Percentiles rank a stretch among this genome's conserved stretches.
phyloP scores from a whole-genome alignment of 2,797 vertebrate species.

The Siniperca undulata region DNA sequence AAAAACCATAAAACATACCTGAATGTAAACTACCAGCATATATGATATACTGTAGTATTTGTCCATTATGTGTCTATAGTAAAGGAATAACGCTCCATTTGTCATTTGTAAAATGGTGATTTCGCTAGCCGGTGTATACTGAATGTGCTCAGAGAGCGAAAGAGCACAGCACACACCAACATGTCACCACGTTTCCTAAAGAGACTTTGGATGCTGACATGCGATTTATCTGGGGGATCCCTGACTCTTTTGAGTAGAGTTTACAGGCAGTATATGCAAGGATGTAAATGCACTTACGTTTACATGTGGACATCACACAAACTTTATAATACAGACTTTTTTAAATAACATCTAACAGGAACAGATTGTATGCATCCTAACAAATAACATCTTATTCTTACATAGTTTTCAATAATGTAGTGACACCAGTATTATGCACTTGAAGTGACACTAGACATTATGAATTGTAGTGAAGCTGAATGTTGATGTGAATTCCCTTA shows the following conservation, averaged over 20 bases:
- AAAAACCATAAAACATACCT: slow-evolving; percentile 54
- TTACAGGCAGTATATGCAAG: slow-evolving; percentile 72
- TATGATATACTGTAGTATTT: slow-evolving; percentile 47
- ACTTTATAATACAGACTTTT: slow-evolving; percentile 62
- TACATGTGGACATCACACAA: slow-evolving; percentile 48
- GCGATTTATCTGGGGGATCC: slow-evolving; percentile 25
- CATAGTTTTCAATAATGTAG: slow-evolving; percentile 62
- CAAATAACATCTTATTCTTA: slow-evolving; percentile 51
- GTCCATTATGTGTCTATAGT: slow-evolving; percentile 53
- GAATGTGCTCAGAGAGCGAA: slow-evolving; percentile 33
- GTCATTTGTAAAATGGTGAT: slow-evolving; percentile 50
- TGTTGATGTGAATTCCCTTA: slow-evolving; percentile 71
- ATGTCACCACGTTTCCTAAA: slow-evolving; percentile 24
- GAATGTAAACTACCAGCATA: slow-evolving; percentile 80
- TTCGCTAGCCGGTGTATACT: slow-evolving; percentile 37
- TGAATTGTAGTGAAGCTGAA: slow-evolving; percentile 77
- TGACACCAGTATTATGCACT: slow-evolving; percentile 78
- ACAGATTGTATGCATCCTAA: slow-evolving; percentile 51
- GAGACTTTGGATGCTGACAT: slow-evolving; percentile 32
- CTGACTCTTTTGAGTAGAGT: slow-evolving; percentile 42
- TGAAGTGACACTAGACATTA: slow-evolving; percentile 73
- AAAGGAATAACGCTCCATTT: slow-evolving; percentile 48
- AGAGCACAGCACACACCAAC: slow-evolving; percentile 23
- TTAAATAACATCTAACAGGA: slow-evolving; percentile 44
- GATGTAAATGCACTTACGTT: slow-evolving; percentile 64